Conservation (phyloP, 2,113 vertebrate species). For the Cynoglossus semilaevis region DNA sequence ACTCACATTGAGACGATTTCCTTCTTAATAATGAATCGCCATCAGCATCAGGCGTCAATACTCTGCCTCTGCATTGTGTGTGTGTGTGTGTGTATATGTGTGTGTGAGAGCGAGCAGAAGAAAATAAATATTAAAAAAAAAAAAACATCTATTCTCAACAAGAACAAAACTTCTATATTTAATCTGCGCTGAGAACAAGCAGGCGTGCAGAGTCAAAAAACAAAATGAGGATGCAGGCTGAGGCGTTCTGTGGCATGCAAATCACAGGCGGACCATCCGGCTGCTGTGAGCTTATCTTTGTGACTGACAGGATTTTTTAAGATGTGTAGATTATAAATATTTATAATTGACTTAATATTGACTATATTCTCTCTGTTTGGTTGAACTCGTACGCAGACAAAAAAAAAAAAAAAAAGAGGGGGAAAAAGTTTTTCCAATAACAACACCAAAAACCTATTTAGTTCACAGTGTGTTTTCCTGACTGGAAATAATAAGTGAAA, state of each 20-base stretch:
- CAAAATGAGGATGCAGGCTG: conserved; percentile 65
- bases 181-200: conserved; percentile 76
- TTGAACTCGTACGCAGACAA: conserved; percentile 51
- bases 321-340: conserved; percentile 82
- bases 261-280: conserved; percentile 68
- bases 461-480: conserved; percentile 48
- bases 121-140: conserved; percentile 1
- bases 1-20: conserved; percentile 75
- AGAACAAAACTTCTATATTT: conserved; percentile 84
- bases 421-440: conserved; percentile 39
- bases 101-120: no score
- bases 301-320: conserved; percentile 79
- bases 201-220: conserved; percentile 75
- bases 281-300: conserved; percentile 71
- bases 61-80: conserved; percentile 47
- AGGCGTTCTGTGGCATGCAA: conserved; percentile 78
- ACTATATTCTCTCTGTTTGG: conserved; percentile 73
- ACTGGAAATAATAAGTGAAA: conserved; percentile 47
- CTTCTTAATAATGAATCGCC: conserved; percentile 82
- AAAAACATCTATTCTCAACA: conserved; percentile 71
- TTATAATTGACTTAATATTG: conserved; percentile 83
- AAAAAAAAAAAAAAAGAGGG: conserved; percentile 34
- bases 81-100: conserved; percentile 6
- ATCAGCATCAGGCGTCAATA: conserved; percentile 77
- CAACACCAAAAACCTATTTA: conserved; percentile 55